A percentile compares a stretch with the other conserved stretches of the same genome.
phyloP scores from a whole-genome alignment of 2,888 invertebrate species.

The Mechanitis messenoides region DNA sequence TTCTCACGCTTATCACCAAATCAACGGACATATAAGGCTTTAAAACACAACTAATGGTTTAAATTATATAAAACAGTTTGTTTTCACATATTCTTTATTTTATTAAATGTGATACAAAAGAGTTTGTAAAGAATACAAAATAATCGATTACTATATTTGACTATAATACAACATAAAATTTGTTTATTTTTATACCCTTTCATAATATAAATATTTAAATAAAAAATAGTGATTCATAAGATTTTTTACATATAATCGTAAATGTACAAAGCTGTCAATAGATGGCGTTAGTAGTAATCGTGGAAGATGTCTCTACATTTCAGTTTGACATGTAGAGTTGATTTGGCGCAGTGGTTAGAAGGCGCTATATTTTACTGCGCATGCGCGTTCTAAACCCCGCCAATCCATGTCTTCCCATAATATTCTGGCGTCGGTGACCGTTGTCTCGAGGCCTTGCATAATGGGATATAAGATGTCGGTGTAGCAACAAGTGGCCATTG shows the following conservation, averaged over 20 bases:
- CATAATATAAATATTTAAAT: no score
- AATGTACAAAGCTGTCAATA: constrained; percentile 26
- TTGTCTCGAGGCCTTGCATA: constrained; percentile 45
- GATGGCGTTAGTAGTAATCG: constrained; percentile 38
- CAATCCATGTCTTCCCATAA: constrained; percentile 38
- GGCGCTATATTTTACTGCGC: no score
- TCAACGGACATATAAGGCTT: constrained; percentile 12
- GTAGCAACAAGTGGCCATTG: constrained; percentile 69
- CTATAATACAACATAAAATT: no score
- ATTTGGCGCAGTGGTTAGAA: constrained; percentile 1
- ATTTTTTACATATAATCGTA: constrained; percentile 3
- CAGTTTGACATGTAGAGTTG: background rate
- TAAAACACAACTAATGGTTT: constrained; percentile 2
- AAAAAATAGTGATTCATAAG: no score
- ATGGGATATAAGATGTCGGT: constrained; percentile 63
- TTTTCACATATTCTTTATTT: no score
- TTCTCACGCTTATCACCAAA: constrained; percentile 41
- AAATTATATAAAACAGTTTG: background rate
- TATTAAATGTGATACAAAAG: no score
- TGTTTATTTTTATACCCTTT: no score
- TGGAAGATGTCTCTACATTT: background rate
- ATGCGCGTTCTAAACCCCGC: constrained; percentile 26
- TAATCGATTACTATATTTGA: no score
- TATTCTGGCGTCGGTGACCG: constrained; percentile 43
- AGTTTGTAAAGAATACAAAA: no score